Conservation (phyloP, 2,113 vertebrate species). For the Mionectes macconnelli region DNA sequence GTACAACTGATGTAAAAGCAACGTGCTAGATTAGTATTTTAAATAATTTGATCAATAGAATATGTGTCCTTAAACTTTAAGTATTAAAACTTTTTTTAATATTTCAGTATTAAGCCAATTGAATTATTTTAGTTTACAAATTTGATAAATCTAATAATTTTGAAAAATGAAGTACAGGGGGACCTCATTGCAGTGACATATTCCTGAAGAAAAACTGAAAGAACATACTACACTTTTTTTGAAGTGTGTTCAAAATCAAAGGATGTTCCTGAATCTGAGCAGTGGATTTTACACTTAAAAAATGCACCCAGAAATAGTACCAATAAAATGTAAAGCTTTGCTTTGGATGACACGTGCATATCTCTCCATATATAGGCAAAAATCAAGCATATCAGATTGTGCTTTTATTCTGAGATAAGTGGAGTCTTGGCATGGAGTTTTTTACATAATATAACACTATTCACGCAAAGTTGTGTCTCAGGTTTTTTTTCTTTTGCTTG, state of each 20-base stretch:
- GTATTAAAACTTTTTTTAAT: not conserved
- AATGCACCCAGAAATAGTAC: not conserved
- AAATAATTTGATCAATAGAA: not conserved
- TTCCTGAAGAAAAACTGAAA: not conserved
- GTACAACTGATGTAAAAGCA: not conserved
- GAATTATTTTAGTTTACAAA: not conserved
- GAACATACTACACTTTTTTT: not conserved
- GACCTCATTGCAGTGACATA: not conserved
- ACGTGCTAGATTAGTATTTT: not conserved
- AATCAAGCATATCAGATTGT: not conserved
- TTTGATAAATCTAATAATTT: not conserved
- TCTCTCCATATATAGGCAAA: not conserved
- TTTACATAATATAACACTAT: not conserved
- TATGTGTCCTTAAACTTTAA: not conserved
- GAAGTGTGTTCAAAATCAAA: not conserved
- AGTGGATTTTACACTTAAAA: not conserved
- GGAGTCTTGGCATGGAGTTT: not conserved
- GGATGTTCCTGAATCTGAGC: not conserved
- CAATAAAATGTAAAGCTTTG: not conserved
- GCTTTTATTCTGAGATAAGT: not conserved
- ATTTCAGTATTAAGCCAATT: not conserved
- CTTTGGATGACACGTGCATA: not conserved
- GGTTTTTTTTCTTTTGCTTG: not conserved
- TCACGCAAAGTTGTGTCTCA: not conserved
- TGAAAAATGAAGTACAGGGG: not conserved